Base-by-base conservation (phyloP, 1,140 invertebrate genomes). In the Drosophila punjabiensis region DNA sequence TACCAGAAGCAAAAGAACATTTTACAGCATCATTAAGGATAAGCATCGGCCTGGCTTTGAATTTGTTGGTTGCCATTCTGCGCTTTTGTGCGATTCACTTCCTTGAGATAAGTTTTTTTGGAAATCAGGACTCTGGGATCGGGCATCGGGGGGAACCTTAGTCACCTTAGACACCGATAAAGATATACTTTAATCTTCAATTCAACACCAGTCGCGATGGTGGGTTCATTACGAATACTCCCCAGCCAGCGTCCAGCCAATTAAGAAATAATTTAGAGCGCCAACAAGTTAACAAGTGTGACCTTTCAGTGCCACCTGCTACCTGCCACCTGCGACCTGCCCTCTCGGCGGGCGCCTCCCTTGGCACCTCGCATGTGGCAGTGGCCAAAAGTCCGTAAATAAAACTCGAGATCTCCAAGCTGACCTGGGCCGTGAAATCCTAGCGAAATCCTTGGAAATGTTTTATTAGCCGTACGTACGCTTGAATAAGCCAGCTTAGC, bases 401-500 rank as follows among this genome's bases (percentile, higher is more conserved):
- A 79, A 79, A 87, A 66, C 65, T 76, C 59, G 73, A 80, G 68
- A 73, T 63, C 43, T 58, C 76, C 56, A 45, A 61, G 65, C 75
- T 69, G 75, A 76, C 76, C 74, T 73, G 70, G 68, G 70, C 69
- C 66, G 66, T 70, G 53, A 71, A 90, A 90, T 91, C 82, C 86
- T 60, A 71, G 82, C 68, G 74, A 87, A 90, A 91, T 87, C 87
- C 87, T 91, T 87, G 90, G 88, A 90, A 91, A 90, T 90, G 87
- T 90, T 90, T 90, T 90, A 90, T 90, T 90, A 91, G 87, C 87
- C 83, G 87, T 81, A 76, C 82, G 82, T 91, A 83, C 88, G 87
- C 87, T 83, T 83, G 87, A 91, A 91, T 90, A 90, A 90, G 87
- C 87, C 80, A 87, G 87, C 87, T 90, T 90, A 90, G 87, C 87